phyloP scores from a whole-genome alignment of 2,888 invertebrate species.

The Pimpla rufipes region DNA sequence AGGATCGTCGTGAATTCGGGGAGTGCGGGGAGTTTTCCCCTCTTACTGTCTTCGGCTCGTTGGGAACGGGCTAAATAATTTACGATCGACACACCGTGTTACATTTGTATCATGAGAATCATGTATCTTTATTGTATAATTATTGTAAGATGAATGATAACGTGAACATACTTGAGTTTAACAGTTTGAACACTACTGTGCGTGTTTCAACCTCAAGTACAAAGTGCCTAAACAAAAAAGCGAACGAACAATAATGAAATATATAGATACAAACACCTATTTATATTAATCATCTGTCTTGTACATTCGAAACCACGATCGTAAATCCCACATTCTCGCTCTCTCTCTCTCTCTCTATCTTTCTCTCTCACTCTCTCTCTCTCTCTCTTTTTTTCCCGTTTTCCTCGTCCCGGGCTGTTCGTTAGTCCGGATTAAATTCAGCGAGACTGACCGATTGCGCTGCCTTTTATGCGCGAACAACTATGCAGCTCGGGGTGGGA shows the following conservation, averaged over 20 bases:
- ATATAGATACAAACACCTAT: slow-evolving; percentile 64
- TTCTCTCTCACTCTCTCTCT: not conserved
- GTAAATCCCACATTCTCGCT: slow-evolving; percentile 31
- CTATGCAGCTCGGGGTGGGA: not conserved
- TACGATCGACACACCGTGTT: slow-evolving; percentile 15
- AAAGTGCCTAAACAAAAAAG: slow-evolving; percentile 67
- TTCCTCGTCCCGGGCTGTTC: slow-evolving; percentile 5
- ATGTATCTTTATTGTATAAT: slow-evolving; percentile 58
- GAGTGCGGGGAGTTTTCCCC: not conserved
- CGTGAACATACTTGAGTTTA: slow-evolving; percentile 59
- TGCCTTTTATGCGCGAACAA: not conserved
- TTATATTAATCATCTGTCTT: slow-evolving; percentile 59
- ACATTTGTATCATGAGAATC: slow-evolving; percentile 60
- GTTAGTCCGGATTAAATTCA: slow-evolving; percentile 39
- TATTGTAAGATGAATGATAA: slow-evolving; percentile 61
- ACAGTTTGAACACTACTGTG: slow-evolving; percentile 38
- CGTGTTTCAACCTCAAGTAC: slow-evolving; percentile 65
- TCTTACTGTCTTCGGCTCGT: not conserved
- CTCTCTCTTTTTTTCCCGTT: not conserved
- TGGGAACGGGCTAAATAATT: not conserved
- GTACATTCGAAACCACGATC: slow-evolving; percentile 33
- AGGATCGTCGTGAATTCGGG: slow-evolving; percentile 23
- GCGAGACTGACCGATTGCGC: slow-evolving; percentile 6
- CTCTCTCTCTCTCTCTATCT: slow-evolving; percentile 26
- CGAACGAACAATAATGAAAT: slow-evolving; percentile 65